A percentile compares a stretch with the other conserved stretches of the same genome.
phyloP scores from a whole-genome alignment of 64 coral and sea anemone genomes.

The Catalaphyllia jardinei region DNA sequence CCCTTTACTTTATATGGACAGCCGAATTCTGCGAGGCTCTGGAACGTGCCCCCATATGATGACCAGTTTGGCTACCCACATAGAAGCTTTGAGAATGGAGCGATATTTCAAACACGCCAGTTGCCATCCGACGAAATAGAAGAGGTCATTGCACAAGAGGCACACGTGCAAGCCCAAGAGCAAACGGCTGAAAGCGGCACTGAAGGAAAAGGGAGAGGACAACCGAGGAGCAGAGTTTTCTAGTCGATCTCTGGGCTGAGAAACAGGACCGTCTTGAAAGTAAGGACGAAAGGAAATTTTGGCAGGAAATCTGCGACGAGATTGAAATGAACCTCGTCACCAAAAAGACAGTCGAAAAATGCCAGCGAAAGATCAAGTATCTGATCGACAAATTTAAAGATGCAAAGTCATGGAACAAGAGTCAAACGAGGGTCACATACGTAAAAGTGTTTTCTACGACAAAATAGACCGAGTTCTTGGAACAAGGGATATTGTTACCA shows the following conservation, averaged over 20 bases:
- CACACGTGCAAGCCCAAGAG: too few species aligned
- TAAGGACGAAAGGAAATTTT: constrained; percentile 3
- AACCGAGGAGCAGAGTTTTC: too few species aligned
- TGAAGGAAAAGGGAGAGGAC: constrained; percentile 6
- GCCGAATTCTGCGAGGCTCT: too few species aligned
- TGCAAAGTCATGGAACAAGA: constrained; percentile 19
- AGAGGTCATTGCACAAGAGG: too few species aligned
- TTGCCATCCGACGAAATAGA: too few species aligned
- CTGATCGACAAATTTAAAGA: constrained; percentile 11
- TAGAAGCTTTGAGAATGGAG: too few species aligned
- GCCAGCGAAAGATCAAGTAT: constrained; percentile 31
- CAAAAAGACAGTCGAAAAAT: constrained; percentile 1
- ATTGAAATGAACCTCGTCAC: background rate
- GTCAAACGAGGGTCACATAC: background rate
- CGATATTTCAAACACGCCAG: too few species aligned
- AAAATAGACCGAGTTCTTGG: constrained; percentile 42
- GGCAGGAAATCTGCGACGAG: background rate
- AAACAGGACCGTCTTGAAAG: constrained; percentile 23
- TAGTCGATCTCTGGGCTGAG: background rate
- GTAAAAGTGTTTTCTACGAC: constrained; percentile 20
- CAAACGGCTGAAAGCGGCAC: too few species aligned
- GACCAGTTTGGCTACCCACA: too few species aligned
- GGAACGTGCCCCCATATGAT: too few species aligned
- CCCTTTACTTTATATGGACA: too few species aligned
- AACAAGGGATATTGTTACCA: constrained; percentile 34